These are phyloP conservation scores for Agrochola circellaris DNA, from an alignment of 2,888 invertebrate genomes.

Conservation along the genomic window DNA sequence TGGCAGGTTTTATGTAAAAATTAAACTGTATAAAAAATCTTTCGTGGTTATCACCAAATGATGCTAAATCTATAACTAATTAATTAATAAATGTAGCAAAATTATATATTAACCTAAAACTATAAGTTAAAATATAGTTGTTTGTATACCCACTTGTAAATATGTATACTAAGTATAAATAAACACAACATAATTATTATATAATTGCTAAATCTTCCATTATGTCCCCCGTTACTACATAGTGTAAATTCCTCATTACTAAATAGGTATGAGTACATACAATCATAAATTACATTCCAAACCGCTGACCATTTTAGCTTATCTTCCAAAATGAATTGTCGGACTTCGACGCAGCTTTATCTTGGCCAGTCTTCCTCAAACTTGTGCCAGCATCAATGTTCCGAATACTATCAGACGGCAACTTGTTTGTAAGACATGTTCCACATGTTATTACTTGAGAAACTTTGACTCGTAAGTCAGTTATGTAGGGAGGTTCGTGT, in stretches of 20 bases:
- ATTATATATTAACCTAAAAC: too few relatives aligned
- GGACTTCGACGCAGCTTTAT: slow-evolving; percentile 22
- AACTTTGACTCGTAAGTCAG: slow-evolving; percentile 48
- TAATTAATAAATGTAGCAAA: too few relatives aligned
- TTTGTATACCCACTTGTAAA: too few relatives aligned
- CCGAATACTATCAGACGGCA: slow-evolving; percentile 11
- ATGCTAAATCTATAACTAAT: too few relatives aligned
- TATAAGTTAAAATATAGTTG: too few relatives aligned
- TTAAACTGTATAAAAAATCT: too few relatives aligned
- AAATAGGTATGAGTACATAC: neutral
- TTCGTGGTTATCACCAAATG: too few relatives aligned
- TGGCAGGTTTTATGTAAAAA: too few relatives aligned
- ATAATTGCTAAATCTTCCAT: neutral
- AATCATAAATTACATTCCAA: slow-evolving; percentile 25
- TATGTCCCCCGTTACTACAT: neutral
- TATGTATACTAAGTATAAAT: too few relatives aligned
- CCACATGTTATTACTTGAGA: slow-evolving; percentile 35
- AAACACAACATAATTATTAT: too few relatives aligned
- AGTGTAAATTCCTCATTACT: neutral
- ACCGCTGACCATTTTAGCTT: slow-evolving; percentile 6
- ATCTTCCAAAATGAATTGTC: slow-evolving; percentile 33
- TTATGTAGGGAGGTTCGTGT: slow-evolving; percentile 13
- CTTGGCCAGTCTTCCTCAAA: slow-evolving; percentile 35
- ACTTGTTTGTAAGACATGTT: slow-evolving; percentile 36
- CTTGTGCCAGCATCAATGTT: slow-evolving; percentile 20